Percentiles rank a stretch among this genome's conserved stretches.
phyloP scores from a whole-genome alignment of 2,888 invertebrate species.

The Chloroclystis v-ata region DNA sequence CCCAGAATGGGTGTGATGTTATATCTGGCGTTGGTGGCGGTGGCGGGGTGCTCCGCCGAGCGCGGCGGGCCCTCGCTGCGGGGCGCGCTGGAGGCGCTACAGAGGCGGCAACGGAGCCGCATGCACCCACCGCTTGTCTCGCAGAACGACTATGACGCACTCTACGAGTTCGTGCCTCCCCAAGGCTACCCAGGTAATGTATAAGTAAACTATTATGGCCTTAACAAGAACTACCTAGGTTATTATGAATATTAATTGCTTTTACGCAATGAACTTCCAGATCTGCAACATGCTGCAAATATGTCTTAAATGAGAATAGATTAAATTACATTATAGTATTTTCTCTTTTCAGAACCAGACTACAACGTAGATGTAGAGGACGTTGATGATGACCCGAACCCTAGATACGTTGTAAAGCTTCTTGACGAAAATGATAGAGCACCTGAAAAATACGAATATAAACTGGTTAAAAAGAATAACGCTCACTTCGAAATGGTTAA shows the following conservation, averaged over 20 bases:
- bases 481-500: conserved; percentile 31
- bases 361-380: conserved; percentile 60
- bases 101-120: conserved; percentile 69
- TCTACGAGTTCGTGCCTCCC: conserved; percentile 65
- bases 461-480: conserved; percentile 72
- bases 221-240: too few species aligned
- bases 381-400: conserved; percentile 51
- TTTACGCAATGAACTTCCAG: too few species aligned
- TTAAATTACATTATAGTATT: too few species aligned
- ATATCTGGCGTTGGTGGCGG: conserved; percentile 41
- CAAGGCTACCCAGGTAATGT: conserved; percentile 56
- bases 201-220: too few species aligned
- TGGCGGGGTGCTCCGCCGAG: conserved; percentile 41
- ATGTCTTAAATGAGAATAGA: too few species aligned
- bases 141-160: conserved; percentile 56
- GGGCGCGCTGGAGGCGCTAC: conserved; percentile 73
- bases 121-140: conserved; percentile 46
- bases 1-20: conserved; percentile 51
- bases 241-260: too few species aligned
- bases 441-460: conserved; percentile 77
- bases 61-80: conserved; percentile 67
- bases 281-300: too few species aligned
- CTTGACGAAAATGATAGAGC: conserved; percentile 63
- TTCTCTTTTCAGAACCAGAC: conserved; percentile 53
- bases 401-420: conserved; percentile 61